Conservation (phyloP, 2,888 invertebrate species). For the Zaprionus lineosus region DNA sequence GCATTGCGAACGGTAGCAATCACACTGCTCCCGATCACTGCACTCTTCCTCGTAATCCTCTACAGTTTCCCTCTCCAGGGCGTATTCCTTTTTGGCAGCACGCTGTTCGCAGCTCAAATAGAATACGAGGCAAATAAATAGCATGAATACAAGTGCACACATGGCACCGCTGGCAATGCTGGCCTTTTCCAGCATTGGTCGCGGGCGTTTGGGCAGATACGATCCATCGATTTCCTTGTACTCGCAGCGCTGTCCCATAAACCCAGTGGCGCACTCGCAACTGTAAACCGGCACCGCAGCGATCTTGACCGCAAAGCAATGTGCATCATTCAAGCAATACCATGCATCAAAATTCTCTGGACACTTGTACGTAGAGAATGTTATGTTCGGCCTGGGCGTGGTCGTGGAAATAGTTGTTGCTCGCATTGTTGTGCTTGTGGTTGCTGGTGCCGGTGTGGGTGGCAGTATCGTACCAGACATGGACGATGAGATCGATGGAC, state of each 20-base stretch:
- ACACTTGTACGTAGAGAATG: conserved; percentile 97
- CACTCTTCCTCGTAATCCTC: conserved; percentile 10
- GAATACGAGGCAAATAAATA: conserved; percentile 85
- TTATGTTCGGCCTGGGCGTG: conserved; percentile 94
- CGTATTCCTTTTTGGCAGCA: conserved; percentile 67
- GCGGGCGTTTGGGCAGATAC: conserved; percentile 89
- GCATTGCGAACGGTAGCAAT: conserved; percentile 59
- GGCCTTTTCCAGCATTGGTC: conserved; percentile 90
- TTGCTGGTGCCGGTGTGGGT: conserved; percentile 47
- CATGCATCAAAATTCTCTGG: conserved; percentile 95
- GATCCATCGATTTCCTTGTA: conserved; percentile 98
- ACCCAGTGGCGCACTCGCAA: conserved; percentile 97
- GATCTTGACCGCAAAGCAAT: conserved; percentile 96
- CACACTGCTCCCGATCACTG: conserved; percentile 47
- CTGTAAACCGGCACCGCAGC: conserved; percentile 96
- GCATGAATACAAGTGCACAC: conserved; percentile 85
- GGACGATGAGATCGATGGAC: conserved; percentile 84
- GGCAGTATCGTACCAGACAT: conserved; percentile 68
- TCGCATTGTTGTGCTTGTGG: conserved; percentile 84
- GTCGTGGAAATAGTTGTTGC: conserved; percentile 87
- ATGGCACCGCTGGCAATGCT: conserved; percentile 92
- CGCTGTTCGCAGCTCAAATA: conserved; percentile 85
- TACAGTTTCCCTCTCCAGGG: conserved; percentile 52
- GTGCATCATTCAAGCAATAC: conserved; percentile 97
- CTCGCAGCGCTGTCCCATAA: conserved; percentile 97